Evolutionary conservation across 1,140 invertebrate species (phyloP), one percentile per base, ranked within the genome.

Genomic region (Brachionus paranguensis): DNA sequence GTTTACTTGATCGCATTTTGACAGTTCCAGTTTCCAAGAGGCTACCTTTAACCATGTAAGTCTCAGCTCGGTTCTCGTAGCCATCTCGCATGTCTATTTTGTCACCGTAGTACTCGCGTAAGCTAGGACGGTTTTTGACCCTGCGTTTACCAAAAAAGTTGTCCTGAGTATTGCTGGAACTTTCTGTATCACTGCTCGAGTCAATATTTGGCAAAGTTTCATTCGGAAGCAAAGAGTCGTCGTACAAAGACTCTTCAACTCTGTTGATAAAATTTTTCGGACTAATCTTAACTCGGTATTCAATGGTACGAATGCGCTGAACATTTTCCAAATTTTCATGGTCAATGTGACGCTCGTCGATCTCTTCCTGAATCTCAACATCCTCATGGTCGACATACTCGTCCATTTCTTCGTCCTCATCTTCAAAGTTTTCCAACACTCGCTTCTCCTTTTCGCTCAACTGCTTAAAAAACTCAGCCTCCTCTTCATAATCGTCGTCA

Each of bases 381-480:
- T 53, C 53, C 33, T 78, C 76, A 78, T 64, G 37, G 41, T 81
- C 78, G 8, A 60, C 53, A 47, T 68, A 37, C 3, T 60, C 78
- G 7, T 60, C 53, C 24, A 60, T 45, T 55, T 81, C 78, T 81
- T 81, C 78, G 0, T 81, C 60, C 17, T 81, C 78, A 27, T 43
- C 37, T 7, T 60, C 78, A 3, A 43, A 41, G 27, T 81, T 47
- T 60, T 81, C 78, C 53, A 81, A 20, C 11, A 45, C 37, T 37
- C 43, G 72, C 33, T 81, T 81, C 29, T 55, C 50, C 29, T 45
- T 60, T 12, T 68, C 53, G 24, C n/a, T 81, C 24, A 68, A 14
- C 11, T 47, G n/a, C 3, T 37, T 17, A 8, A 68, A 33, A 41
- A 68, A 81, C 20, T 81, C 53, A n/a, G 17, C 17, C 11, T 81